phyloP scores from a whole-genome alignment of 2,113 vertebrate genomes.

The Actenoides hombroni region DNA sequence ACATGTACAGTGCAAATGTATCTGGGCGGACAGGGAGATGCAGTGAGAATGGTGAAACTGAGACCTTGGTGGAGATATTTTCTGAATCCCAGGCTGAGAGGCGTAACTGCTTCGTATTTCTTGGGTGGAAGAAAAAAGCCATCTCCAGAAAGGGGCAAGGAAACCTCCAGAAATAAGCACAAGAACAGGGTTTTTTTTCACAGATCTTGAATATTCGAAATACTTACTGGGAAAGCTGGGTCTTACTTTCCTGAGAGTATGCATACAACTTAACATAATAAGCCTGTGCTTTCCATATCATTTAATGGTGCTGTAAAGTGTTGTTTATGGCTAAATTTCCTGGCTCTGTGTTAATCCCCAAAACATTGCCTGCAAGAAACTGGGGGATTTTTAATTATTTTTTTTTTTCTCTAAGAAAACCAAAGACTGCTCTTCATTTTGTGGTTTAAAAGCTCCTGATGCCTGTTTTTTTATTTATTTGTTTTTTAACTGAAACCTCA shows the following conservation, averaged over 20 bases:
- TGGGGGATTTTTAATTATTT: not conserved
- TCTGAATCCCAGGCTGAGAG: not conserved
- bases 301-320: not conserved
- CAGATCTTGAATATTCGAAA: not conserved
- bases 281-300: not conserved
- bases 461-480: no score
- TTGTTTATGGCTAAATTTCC: not conserved
- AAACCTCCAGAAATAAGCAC: not conserved
- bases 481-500: not conserved
- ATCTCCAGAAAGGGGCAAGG: not conserved
- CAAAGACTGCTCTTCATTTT: not conserved
- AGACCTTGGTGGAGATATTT: not conserved
- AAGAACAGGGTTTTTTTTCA: not conserved
- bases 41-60: not conserved
- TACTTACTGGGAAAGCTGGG: not conserved
- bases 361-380: not conserved
- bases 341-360: not conserved
- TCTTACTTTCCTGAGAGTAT: not conserved
- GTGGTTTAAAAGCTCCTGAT: not conserved
- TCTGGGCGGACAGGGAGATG: not conserved
- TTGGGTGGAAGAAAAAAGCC: not conserved
- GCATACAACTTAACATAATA: not conserved
- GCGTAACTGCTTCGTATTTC: fast-evolving
- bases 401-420: not conserved
- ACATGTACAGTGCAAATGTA: not conserved